phyloP scores from a whole-genome alignment of 2,888 invertebrate species.

The Euzophera pinguis region DNA sequence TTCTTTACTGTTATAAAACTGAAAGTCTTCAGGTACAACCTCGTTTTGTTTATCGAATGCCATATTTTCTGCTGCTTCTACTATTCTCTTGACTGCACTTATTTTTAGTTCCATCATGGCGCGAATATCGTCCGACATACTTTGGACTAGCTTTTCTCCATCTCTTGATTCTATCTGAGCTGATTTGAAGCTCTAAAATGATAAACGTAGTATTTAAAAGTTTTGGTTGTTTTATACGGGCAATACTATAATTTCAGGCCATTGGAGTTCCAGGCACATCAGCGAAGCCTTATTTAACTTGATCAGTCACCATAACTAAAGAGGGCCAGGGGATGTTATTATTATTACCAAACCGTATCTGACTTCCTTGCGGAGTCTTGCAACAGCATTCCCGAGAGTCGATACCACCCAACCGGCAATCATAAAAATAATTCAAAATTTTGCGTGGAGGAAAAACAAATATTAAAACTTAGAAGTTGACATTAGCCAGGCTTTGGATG shows the following conservation, averaged over 20 bases:
- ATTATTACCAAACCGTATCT: no score
- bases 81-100: conserved; percentile 91
- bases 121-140: conserved; percentile 91
- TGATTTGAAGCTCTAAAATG: conserved; percentile 86
- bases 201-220: not conserved
- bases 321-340: no score
- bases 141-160: conserved; percentile 88
- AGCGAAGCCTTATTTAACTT: no score
- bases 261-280: no score
- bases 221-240: not conserved
- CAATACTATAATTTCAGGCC: no score
- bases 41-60: conserved; percentile 81
- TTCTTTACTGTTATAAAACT: conserved; percentile 86
- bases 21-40: conserved; percentile 80
- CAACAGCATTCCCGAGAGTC: no score
- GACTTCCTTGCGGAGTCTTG: no score
- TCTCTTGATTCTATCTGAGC: conserved; percentile 87
- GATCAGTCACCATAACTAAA: no score
- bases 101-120: conserved; percentile 94
- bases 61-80: conserved; percentile 92
- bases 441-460: no score
- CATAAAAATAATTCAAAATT: not conserved
- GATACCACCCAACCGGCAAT: no score
- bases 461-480: no score
- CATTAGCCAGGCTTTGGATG: no score